These are phyloP conservation scores for Echinometra lucunter DNA, from an alignment of 53 echinoderm and acorn worm species.

Conservation along the genomic window DNA sequence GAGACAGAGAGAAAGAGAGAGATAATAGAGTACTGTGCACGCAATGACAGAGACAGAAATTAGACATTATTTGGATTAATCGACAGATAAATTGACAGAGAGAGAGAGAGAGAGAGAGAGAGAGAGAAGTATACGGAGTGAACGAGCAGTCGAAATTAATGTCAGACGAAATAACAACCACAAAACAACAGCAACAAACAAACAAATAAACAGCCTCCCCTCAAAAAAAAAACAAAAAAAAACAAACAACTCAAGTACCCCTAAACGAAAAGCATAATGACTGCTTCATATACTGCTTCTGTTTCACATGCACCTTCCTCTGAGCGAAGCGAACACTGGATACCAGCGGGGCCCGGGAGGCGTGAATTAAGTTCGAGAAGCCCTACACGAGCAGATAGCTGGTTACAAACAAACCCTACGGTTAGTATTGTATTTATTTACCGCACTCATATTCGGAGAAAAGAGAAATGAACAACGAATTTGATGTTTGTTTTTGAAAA, in stretches of 20 bases:
- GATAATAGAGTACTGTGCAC: too few relatives aligned
- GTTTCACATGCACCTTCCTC: not conserved
- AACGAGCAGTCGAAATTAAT: not conserved
- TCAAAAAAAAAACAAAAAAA: too few relatives aligned
- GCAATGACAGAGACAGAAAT: too few relatives aligned
- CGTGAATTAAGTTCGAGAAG: conserved; percentile 15
- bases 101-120: not conserved
- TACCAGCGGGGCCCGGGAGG: conserved; percentile 10
- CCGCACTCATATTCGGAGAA: not conserved
- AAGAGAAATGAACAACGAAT: not conserved
- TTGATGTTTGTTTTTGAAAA: conserved; percentile 28
- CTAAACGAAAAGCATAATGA: too few relatives aligned
- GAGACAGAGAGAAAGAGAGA: not conserved
- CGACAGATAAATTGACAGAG: too few relatives aligned
- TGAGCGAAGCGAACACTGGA: conserved; percentile 31
- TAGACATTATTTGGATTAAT: too few relatives aligned
- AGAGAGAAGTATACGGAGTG: not conserved
- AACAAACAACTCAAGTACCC: too few relatives aligned
- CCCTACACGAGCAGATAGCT: not conserved
- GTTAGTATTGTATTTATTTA: conserved; percentile 25
- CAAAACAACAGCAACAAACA: too few relatives aligned
- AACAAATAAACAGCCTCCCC: too few relatives aligned
- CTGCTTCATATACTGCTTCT: not conserved
- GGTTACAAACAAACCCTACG: not conserved
- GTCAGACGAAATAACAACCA: too few relatives aligned